Conservation (phyloP, 1,140 invertebrate species). For the Platyscapa corneri region DNA sequence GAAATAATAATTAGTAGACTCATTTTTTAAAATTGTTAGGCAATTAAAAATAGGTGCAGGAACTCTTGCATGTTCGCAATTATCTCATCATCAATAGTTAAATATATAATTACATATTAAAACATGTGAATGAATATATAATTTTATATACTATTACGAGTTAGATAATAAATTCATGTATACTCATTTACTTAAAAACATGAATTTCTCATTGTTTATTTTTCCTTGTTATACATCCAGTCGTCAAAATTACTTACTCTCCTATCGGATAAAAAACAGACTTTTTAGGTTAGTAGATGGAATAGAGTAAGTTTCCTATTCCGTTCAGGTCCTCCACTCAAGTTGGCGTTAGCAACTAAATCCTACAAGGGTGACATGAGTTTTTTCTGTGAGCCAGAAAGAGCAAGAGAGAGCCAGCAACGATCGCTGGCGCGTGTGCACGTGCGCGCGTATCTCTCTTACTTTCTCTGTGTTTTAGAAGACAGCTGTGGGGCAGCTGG, state of each 20-base stretch:
- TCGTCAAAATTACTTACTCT: neutral
- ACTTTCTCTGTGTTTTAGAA: constrained; percentile 54
- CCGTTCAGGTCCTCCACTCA: neutral
- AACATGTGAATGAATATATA: too few species aligned
- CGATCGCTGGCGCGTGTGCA: constrained; percentile 13
- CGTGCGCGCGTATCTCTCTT: constrained; percentile 25
- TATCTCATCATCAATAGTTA: neutral
- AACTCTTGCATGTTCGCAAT: too few species aligned
- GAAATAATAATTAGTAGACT: too few species aligned
- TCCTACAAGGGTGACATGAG: neutral
- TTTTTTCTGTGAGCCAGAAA: neutral
- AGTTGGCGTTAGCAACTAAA: neutral
- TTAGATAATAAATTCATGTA: too few species aligned
- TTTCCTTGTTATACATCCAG: neutral
- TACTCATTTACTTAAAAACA: too few species aligned
- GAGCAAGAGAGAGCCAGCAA: neutral
- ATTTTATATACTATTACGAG: too few species aligned
- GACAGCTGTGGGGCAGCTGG: constrained; percentile 75
- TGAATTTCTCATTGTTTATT: neutral
- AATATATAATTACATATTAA: neutral
- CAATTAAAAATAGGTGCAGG: too few species aligned
- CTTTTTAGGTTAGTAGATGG: neutral
- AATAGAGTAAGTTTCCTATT: neutral
- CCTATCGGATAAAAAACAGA: neutral
- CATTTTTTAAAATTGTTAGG: too few species aligned